Evolutionary conservation across 2,797 vertebrate genomes (phyloP), one percentile per base, ranked within the genome.

Genomic region (Eulemur coronatus): DNA sequence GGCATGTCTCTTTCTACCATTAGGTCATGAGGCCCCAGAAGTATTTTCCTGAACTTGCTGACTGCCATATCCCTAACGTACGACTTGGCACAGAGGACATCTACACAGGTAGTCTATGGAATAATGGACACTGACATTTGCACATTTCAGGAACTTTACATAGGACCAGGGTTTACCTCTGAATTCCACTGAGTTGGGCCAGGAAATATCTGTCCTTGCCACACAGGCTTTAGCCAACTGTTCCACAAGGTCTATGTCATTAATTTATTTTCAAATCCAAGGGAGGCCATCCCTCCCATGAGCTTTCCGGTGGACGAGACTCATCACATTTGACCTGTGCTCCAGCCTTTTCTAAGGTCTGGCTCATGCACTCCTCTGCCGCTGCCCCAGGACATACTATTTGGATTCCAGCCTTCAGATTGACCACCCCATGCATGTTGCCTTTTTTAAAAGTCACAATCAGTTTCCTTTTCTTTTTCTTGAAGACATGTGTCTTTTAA

Each of bases 401-500:
- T 52, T 65, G 94, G 79, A 72, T 79, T 85, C 50, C n/a, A 59
- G 50, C 20, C 50, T 97, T 90, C 70, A 50, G 30, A 88, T 5
- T 57, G 72, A 92, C 26, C 89, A 57, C 13, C 80, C 30, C 15
- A 41, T 55, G 61, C 50, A 69, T 59, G 24, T 46, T 63, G 28
- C 46, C 4, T 59, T 63, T 41, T 14, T 18, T 1, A 9, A n/a
- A 55, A 12, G 61, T 73, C 30, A 38, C 6, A 52, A 52, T 38
- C 12, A 14, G 46, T 93, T 97, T 88, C 65, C 17, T 85, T 94
- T 80, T 82, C 7, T 30, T 57, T 35, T 57, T 75, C 65, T 86
- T 94, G 72, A 92, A 69, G 85, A 28, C 67, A 85, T 97, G 65
- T 82, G 90, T 81, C 38, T 76, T 63, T 57, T 91, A 93, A 96